Base-by-base conservation (phyloP, 2,888 invertebrate genomes). In the Pandemis heparana region DNA sequence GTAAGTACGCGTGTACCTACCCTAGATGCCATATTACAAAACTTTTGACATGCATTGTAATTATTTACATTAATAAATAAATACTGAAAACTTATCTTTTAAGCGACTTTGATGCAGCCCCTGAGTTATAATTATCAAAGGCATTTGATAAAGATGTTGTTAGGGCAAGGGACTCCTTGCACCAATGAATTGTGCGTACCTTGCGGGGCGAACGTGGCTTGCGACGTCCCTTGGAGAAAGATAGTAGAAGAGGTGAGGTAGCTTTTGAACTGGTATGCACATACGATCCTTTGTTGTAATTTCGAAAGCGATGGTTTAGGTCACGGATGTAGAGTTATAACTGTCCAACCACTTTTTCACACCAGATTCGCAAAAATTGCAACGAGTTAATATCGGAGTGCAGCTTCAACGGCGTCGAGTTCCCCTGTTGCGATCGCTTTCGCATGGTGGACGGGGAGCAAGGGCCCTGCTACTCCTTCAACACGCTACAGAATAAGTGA, bases 401-500 rank as follows among this genome's bases (percentile, higher is more conserved):
- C 79, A 84, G 83, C 32, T 95, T 95, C 89, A 94, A 94, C 75
- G 83, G 87, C 0, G 75, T 81, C 43, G 76, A 80, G 53, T 94
- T 95, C 74, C 83, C 95, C 78, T 96, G 95, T 81, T 95, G 95
- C 77, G 77, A 89, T 43, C 87, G 89, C 74, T 96, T 95, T 79
- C 83, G 82, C 9, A 74, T 76, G 2, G 88, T 95, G 0, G 92
- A 95, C 70, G 95, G 95, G 0, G 95, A 95, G 78, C 82, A 91
- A 75, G 95, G 95, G 18, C 81, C 87, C 59, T 95, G 95, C 78
- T 95, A 87, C 79, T 89, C 91, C n/a, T 91, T 95, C 76, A 95
- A 96, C 83, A 94, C 94, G 10, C 83, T 92, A 71, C 95, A 95
- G 79, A 88, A 88, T 78, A 87, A 84, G 95, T 95, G 85, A 82